Evolutionary conservation across 2,888 invertebrate species (phyloP).

Genomic region (Chrysodeixis includens): DNA sequence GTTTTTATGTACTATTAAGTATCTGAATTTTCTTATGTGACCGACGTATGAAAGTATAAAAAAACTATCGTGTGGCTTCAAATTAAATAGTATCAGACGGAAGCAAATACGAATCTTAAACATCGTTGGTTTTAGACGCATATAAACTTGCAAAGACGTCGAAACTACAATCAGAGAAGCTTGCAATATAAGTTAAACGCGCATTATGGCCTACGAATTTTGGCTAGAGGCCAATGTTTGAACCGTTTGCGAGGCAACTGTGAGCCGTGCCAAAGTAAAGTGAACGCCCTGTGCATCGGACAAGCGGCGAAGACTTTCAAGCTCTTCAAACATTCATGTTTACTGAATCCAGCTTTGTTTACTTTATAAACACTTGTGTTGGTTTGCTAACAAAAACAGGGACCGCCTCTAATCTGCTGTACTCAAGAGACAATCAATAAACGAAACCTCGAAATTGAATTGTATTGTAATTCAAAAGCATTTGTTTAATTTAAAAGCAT

Average conservation of each 20-base stretch:
- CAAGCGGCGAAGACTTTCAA: conserved; percentile 68
- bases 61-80: background rate
- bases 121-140: background rate
- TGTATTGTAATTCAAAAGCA: background rate
- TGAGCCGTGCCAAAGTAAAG: conserved; percentile 73
- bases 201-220: conserved; percentile 64
- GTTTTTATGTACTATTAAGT: background rate
- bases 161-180: conserved; percentile 55
- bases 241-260: conserved; percentile 70
- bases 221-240: conserved; percentile 76
- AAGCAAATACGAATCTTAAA: background rate
- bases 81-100: background rate
- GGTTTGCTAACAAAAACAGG: conserved; percentile 9
- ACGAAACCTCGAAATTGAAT: background rate
- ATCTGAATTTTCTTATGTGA: background rate
- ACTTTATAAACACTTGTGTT: conserved; percentile 24
- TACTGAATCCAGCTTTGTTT: conserved; percentile 50
- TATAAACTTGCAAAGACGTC: conserved; percentile 50
- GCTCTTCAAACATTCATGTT: conserved; percentile 62
- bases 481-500: background rate
- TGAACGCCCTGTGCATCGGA: conserved; percentile 74
- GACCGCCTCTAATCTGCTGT: background rate
- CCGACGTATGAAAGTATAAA: background rate
- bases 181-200: conserved; percentile 67
- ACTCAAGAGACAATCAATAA: background rate